Evolutionary conservation across 2,113 vertebrate species (phyloP).

Genomic region (Eurystomus gularis): DNA sequence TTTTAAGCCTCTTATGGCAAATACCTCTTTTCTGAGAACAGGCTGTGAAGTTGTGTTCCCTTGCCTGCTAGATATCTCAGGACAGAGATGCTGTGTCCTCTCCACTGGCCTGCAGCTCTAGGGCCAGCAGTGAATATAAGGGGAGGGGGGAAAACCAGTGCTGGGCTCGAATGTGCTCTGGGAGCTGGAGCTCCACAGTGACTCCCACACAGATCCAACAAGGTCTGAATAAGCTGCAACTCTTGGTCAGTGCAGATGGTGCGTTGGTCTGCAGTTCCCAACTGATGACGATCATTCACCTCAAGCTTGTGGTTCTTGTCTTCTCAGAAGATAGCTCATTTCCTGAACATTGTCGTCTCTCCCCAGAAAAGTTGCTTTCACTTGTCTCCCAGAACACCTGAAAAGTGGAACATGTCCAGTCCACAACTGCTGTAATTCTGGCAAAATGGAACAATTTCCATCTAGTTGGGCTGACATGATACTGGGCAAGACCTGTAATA

Average conservation of each 20-base stretch:
- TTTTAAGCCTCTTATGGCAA: constrained; percentile 21
- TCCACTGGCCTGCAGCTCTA: not conserved
- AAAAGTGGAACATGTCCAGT: not conserved
- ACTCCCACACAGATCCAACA: not conserved
- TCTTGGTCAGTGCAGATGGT: accelerated
- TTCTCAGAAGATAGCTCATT: not conserved
- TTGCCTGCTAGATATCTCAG: not conserved
- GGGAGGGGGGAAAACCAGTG: not conserved
- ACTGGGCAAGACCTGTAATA: not conserved
- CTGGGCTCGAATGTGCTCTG: not conserved
- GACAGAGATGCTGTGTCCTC: not conserved
- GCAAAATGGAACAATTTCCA: not conserved
- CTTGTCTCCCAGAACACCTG: not conserved
- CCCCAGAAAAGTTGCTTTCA: not conserved
- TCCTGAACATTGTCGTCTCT: not conserved
- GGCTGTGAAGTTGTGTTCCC: not conserved
- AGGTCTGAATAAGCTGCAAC: not conserved
- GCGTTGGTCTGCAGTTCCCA: not conserved
- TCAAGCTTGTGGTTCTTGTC: not conserved
- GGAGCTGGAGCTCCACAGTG: not conserved
- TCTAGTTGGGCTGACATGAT: not conserved
- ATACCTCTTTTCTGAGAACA: not conserved
- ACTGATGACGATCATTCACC: not conserved
- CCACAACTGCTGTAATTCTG: not conserved
- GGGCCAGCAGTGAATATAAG: not conserved